phyloP scores from a whole-genome alignment of 64 coral and sea anemone species.

The Stichodactyla mertensii region DNA sequence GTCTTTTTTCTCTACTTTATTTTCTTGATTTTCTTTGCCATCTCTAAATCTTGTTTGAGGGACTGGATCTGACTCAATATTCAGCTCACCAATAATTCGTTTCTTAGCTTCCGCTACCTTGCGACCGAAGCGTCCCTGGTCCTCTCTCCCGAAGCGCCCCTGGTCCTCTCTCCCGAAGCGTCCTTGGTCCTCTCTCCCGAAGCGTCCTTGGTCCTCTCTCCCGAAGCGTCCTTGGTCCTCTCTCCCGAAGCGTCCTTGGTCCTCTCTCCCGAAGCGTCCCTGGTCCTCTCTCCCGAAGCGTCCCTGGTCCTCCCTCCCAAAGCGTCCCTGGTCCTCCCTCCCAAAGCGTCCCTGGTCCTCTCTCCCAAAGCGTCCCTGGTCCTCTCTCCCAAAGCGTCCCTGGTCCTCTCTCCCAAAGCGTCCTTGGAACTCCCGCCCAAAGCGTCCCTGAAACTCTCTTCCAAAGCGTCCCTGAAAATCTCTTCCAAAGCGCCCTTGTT shows the following conservation, averaged over 20 bases:
- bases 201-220: conserved; percentile 29
- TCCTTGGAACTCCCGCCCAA: conserved; percentile 38
- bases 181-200: conserved; percentile 43
- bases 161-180: conserved; percentile 39
- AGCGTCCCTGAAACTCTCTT: conserved; percentile 20
- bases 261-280: conserved; percentile 44
- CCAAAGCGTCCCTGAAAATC: conserved; percentile 39
- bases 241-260: conserved; percentile 46
- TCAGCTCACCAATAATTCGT: not conserved
- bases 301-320: conserved; percentile 41
- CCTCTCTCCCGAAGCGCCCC: conserved; percentile 38
- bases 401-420: conserved; percentile 43
- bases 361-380: conserved; percentile 40
- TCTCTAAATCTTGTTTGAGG: conserved; percentile 33
- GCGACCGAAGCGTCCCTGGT: conserved; percentile 45
- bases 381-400: conserved; percentile 35
- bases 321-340: conserved; percentile 43
- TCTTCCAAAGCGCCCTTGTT: conserved; percentile 50
- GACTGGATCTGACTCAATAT: not conserved
- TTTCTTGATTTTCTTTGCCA: not conserved
- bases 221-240: conserved; percentile 26
- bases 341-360: conserved; percentile 51
- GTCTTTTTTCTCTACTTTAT: conserved; percentile 11
- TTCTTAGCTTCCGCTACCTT: not conserved
- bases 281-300: conserved; percentile 41